Percentiles rank a stretch among this genome's conserved stretches.
These are phyloP conservation scores for Varanus salvator DNA, from an alignment of 2,113 vertebrate species.

Conservation along the genomic window DNA sequence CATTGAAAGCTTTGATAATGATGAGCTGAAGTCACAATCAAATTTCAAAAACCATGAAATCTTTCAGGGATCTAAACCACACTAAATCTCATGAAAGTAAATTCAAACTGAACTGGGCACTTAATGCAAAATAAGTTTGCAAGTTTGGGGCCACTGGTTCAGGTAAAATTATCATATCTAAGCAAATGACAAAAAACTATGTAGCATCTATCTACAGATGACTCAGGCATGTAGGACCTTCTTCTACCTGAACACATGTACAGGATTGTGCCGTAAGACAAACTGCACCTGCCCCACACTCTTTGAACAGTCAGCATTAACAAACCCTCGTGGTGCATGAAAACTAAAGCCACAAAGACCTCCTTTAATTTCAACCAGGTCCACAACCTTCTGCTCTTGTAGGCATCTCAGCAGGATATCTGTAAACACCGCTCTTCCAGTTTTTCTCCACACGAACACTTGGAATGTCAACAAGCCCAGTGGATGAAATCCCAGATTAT, in stretches of 20 bases:
- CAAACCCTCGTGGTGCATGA: accelerated
- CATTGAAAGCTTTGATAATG: not conserved
- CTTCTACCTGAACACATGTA: not conserved
- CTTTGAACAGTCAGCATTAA: not conserved
- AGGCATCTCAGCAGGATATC: constrained; percentile 25
- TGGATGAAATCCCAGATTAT: constrained; percentile 33
- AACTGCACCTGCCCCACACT: not conserved
- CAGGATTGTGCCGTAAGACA: not conserved
- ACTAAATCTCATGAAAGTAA: not conserved
- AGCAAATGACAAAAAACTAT: constrained; percentile 8
- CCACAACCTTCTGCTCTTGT: constrained; percentile 16
- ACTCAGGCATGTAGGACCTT: not conserved
- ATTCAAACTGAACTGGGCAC: not conserved
- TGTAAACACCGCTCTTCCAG: constrained; percentile 30
- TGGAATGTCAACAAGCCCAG: constrained; percentile 22
- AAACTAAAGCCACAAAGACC: constrained; percentile 32
- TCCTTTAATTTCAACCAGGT: constrained; percentile 1
- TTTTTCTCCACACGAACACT: not conserved
- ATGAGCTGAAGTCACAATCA: not conserved
- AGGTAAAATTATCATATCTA: not conserved
- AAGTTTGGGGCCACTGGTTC: not conserved
- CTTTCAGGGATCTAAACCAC: not conserved
- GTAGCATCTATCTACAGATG: not conserved
- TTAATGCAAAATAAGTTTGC: not conserved
- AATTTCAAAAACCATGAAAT: not conserved